Conservation (phyloP, 1,140 invertebrate genomes). For the Listronotus bonariensis region DNA sequence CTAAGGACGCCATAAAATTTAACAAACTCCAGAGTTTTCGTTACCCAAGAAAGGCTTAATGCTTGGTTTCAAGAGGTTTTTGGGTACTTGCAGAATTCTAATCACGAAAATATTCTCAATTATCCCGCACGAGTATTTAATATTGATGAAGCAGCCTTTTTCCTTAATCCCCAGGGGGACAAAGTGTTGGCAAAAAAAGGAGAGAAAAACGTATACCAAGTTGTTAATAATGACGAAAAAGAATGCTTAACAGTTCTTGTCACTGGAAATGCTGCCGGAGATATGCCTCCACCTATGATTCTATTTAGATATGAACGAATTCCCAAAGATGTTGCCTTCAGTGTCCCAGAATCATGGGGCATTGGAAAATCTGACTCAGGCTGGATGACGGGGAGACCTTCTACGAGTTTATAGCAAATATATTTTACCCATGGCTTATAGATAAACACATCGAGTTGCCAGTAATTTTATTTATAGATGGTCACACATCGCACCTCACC, state of each 20-base stretch:
- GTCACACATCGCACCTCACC: too few species aligned
- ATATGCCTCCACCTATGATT: too few species aligned
- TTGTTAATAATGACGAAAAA: background rate
- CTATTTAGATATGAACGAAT: too few species aligned
- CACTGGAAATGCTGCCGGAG: too few species aligned
- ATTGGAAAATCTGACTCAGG: conserved; percentile 52
- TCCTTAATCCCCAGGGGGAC: background rate
- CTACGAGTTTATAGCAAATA: conserved; percentile 54
- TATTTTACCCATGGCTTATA: conserved; percentile 49
- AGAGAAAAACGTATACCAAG: conserved; percentile 4
- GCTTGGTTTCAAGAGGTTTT: too few species aligned
- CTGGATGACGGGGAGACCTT: conserved; percentile 55
- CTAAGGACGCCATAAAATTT: too few species aligned
- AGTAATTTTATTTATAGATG: too few species aligned
- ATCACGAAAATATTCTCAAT: background rate
- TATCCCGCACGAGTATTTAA: background rate
- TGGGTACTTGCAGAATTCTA: too few species aligned
- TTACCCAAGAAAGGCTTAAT: too few species aligned
- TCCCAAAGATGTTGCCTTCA: too few species aligned
- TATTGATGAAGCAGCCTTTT: conserved; percentile 2
- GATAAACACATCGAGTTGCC: conserved; percentile 43
- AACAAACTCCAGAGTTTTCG: too few species aligned
- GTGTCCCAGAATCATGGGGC: conserved; percentile 48
- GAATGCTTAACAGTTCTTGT: background rate
- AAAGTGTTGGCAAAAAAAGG: conserved; percentile 6